Percentiles rank a stretch among this genome's conserved stretches.
These are phyloP conservation scores for Ctenopoma multispine DNA, from an alignment of 2,797 vertebrate genomes.

Conservation along the genomic window DNA sequence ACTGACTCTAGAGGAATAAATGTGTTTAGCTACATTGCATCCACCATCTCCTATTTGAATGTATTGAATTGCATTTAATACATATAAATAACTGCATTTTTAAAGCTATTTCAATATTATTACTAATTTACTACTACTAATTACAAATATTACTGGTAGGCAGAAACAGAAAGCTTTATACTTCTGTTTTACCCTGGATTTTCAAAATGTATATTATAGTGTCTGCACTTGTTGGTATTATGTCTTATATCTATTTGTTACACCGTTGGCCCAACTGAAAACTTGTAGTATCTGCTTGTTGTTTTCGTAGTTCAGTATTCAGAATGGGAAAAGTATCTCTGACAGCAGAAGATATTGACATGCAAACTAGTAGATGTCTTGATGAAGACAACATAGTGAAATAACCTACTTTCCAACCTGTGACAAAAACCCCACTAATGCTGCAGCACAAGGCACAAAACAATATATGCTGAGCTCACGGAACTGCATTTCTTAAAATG, in stretches of 20 bases:
- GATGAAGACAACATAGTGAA: conserved; percentile 3
- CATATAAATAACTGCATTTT: no score
- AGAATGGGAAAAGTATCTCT: conserved; percentile 1
- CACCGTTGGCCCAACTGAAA: background rate
- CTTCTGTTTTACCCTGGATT: no score
- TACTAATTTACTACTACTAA: no score
- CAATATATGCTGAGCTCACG: conserved; percentile 21
- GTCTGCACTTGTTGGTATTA: no score
- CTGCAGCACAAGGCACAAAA: conserved; percentile 17
- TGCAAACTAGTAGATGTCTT: conserved; percentile 3
- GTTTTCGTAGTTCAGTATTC: background rate
- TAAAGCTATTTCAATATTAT: no score
- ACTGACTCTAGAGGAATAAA: no score
- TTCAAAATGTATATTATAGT: background rate
- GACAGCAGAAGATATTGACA: background rate
- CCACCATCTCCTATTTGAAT: no score
- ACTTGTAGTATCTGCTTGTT: background rate
- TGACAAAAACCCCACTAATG: background rate
- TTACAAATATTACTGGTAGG: no score
- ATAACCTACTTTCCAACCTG: conserved; percentile 7
- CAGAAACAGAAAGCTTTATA: no score
- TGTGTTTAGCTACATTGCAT: no score
- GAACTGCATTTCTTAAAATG: conserved; percentile 34
- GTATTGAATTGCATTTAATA: no score
- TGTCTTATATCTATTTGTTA: background rate